Evolutionary conservation across 2,888 invertebrate genomes (phyloP).

Genomic region (Drosophila diplacantha): DNA sequence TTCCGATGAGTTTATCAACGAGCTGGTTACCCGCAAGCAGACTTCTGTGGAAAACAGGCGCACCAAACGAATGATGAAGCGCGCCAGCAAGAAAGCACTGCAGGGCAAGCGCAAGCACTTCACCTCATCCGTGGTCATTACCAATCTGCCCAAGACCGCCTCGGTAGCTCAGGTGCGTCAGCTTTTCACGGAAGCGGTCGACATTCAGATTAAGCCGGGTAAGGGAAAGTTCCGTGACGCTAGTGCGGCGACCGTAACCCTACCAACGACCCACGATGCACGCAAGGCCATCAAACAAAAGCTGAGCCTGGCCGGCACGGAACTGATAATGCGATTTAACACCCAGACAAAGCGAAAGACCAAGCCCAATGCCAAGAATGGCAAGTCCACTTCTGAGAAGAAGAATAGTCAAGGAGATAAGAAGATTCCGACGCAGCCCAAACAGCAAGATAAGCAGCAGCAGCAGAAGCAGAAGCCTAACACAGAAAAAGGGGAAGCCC

Average conservation of each 20-base stretch:
- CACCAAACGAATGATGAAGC: conserved; percentile 61
- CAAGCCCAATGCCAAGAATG: conserved; percentile 13
- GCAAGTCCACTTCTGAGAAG: conserved; percentile 17
- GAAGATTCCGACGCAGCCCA: conserved; percentile 43
- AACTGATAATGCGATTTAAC: conserved; percentile 64
- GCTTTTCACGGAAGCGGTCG: conserved; percentile 71
- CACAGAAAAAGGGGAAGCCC: conserved; percentile 12
- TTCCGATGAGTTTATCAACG: conserved; percentile 63
- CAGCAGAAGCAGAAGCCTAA: neutral
- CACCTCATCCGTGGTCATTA: conserved; percentile 70
- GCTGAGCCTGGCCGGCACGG: conserved; percentile 55
- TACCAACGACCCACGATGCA: conserved; percentile 71
- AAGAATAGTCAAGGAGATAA: conserved; percentile 5
- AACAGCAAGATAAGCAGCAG: conserved; percentile 1
- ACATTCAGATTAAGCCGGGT: conserved; percentile 68
- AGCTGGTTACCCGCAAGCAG: conserved; percentile 63
- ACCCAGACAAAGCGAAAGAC: conserved; percentile 43
- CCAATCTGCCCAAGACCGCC: conserved; percentile 69
- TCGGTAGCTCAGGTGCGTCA: conserved; percentile 65
- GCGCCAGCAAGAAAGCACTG: conserved; percentile 54
- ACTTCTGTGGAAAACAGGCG: conserved; percentile 63
- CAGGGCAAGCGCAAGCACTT: conserved; percentile 49
- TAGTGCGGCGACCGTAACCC: conserved; percentile 67
- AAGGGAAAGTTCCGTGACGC: conserved; percentile 55
- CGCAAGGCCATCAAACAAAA: conserved; percentile 58